Evolutionary conservation across 1,140 invertebrate species (phyloP).

Genomic region (roundworm (Caenorhabditis elegans)): WBcel235 BX284603.4:4524501-4525000

Average conservation of each 20-base stretch:
- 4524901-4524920: slow-evolving; percentile 23
- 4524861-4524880: not conserved
- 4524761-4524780: not conserved
- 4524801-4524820: not conserved
- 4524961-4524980: not conserved
- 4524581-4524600: not conserved
- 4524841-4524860: not conserved
- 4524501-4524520: too few relatives aligned
- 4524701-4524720: not conserved
- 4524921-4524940: slow-evolving; percentile 1
- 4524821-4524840: not conserved
- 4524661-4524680: not conserved
- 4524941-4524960: not conserved
- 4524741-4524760: slow-evolving; percentile 18
- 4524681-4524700: not conserved
- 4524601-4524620: not conserved
- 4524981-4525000: not conserved
- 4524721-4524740: not conserved
- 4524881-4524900: slow-evolving; percentile 4
- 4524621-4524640: not conserved
- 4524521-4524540: too few relatives aligned
- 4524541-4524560: too few relatives aligned
- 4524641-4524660: not conserved
- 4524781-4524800: too few relatives aligned
- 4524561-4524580: not conserved